These are phyloP conservation scores for Pentamera pediparva DNA, from an alignment of 53 echinoderm and acorn worm genomes.

Conservation along the genomic window DNA sequence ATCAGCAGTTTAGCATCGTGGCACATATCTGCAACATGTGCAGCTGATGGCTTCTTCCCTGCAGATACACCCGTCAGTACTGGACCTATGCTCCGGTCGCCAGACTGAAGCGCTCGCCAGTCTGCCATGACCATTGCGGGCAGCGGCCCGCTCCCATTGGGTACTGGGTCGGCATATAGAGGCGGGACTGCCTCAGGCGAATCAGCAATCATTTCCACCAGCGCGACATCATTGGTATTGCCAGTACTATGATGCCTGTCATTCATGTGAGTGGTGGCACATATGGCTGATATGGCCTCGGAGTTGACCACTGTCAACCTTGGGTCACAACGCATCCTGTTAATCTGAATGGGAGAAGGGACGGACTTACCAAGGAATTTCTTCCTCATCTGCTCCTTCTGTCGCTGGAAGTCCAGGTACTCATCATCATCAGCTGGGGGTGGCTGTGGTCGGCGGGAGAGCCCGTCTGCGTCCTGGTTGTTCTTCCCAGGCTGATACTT, in stretches of 20 bases:
- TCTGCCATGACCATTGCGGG: background rate
- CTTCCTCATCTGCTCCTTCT: background rate
- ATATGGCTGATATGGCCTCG: background rate
- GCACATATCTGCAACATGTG: background rate
- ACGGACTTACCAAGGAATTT: background rate
- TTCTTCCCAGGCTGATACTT: slow-evolving; percentile 42
- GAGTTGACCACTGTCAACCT: background rate
- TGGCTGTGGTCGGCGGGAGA: slow-evolving; percentile 39
- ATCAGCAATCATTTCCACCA: slow-evolving; percentile 31
- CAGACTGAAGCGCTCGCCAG: background rate
- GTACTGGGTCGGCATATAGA: background rate
- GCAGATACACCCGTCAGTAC: background rate
- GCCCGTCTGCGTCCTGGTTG: slow-evolving; percentile 42
- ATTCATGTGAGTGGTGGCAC: too few species aligned
- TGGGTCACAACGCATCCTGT: background rate
- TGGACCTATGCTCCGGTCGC: background rate
- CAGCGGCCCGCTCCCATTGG: slow-evolving; percentile 3
- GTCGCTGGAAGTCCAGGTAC: background rate
- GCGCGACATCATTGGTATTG: background rate
- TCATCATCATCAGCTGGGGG: slow-evolving; percentile 4
- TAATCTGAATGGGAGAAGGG: background rate
- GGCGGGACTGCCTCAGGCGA: slow-evolving; percentile 7
- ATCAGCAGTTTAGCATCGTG: slow-evolving; percentile 15
- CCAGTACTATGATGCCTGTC: too few species aligned
- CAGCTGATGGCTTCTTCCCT: background rate